Evolutionary conservation across 2,113 vertebrate species (phyloP), one percentile per base, ranked within the genome.

Genomic region (Odontesthes bonariensis): DNA sequence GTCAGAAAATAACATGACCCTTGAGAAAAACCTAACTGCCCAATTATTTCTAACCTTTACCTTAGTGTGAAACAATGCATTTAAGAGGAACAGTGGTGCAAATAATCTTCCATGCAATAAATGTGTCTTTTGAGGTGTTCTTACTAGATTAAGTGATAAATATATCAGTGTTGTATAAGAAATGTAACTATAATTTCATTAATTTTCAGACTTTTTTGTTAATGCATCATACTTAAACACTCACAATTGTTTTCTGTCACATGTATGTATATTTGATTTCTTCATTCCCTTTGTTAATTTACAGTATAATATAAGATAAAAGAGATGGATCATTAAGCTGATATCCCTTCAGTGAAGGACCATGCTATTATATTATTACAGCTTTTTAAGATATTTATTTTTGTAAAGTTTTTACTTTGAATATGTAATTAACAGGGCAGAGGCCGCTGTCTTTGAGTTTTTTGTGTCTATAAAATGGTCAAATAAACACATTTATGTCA

Each of bases 331-430:
- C 73, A 85, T 89, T 77, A 75, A 86, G 80, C 79, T 70, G 61
- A 79, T 93, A 91, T 93, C 85, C 93, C 93, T 94, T 94, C 92
- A 94, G 88, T 94, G 93, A 94, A 94, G 93, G 93, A 93, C 79
- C 72, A 84, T 87, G 58, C 72, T 88, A 82, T 90, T 83, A 78
- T 88, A 89, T 83, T 86, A 85, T 87, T 87, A 87, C 81, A 86
- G 91, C 93, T 93, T 92, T 89, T 83, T 79, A 91, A 90, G 87
- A 88, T 95, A 95, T 96, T 96, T 95, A 96, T 96, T 96, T 95
- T 95, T 96, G 89, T 95, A 93, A 90, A 88, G 90, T 94, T 94
- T 86, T 92, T n/a, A 94, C 90, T 67, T 83, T 88, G 59, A 71
- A 75, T 76, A 75, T 93, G 73, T 91, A 87, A 87, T 64, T 78